Conservation (phyloP, 2,113 vertebrate genomes). For the Gobio gobio region DNA sequence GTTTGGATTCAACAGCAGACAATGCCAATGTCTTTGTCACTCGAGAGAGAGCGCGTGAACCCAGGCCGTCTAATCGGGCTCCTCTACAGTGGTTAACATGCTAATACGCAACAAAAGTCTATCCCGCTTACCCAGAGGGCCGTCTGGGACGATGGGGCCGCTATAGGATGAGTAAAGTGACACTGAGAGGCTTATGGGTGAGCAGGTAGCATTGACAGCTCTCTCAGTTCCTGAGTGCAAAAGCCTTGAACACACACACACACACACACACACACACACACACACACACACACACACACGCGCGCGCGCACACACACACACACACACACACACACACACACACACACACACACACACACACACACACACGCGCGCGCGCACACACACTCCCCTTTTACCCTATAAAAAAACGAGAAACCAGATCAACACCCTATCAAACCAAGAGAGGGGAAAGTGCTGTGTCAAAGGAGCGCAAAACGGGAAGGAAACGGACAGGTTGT, state of each 20-base stretch:
- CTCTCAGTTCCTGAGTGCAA: constrained; percentile 49
- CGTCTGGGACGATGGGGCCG: constrained; percentile 21
- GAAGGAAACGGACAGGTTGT: constrained; percentile 48
- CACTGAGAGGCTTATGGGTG: constrained; percentile 36
- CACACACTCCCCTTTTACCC: constrained; percentile 22
- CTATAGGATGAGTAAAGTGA: constrained; percentile 43
- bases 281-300: not conserved
- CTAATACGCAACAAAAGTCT: constrained; percentile 5
- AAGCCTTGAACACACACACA: constrained; percentile 36
- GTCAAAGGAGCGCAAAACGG: not conserved
- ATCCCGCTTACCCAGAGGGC: not conserved
- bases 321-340: not conserved
- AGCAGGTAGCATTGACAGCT: constrained; percentile 28
- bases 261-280: not conserved
- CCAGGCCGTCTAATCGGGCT: not conserved
- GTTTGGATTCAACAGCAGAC: constrained; percentile 45
- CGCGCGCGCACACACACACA: not conserved
- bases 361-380: not conserved
- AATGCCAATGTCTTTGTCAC: constrained; percentile 57
- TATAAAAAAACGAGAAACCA: constrained; percentile 23
- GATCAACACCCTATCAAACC: constrained; percentile 42
- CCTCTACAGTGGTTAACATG: constrained; percentile 29
- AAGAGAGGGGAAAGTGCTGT: constrained; percentile 44
- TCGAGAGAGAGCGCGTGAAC: constrained; percentile 24
- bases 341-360: not conserved